A percentile compares a stretch with the other conserved stretches of the same genome.
phyloP scores from a whole-genome alignment of 2,113 vertebrate genomes.

The Planiliza haematocheilus region DNA sequence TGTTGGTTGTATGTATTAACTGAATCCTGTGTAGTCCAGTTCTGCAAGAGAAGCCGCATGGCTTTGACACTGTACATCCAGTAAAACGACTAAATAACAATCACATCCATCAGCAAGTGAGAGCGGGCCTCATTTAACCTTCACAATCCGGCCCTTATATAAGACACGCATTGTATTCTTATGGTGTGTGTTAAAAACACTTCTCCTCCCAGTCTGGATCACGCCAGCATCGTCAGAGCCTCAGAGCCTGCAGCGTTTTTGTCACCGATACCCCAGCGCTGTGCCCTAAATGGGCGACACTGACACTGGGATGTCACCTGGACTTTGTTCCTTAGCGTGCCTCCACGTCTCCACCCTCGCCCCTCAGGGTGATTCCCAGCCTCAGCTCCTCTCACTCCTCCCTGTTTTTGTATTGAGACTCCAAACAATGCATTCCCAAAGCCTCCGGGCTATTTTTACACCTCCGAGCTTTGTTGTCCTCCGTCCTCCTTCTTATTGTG shows the following conservation, averaged over 20 bases:
- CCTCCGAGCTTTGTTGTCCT: constrained; percentile 63
- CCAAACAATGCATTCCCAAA: constrained; percentile 67
- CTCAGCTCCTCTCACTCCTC: constrained; percentile 71
- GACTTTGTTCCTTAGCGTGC: constrained; percentile 80
- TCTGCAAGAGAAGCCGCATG: too few relatives aligned
- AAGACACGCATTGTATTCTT: constrained; percentile 67
- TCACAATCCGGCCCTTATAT: constrained; percentile 56
- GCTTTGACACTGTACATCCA: too few relatives aligned
- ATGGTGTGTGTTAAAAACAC: constrained; percentile 61
- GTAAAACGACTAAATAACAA: too few relatives aligned
- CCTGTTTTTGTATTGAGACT: constrained; percentile 67
- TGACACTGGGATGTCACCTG: constrained; percentile 79
- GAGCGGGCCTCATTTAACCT: constrained; percentile 49
- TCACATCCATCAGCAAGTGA: constrained; percentile 33
- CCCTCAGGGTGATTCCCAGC: constrained; percentile 78
- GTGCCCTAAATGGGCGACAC: constrained; percentile 70
- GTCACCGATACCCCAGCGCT: constrained; percentile 77
- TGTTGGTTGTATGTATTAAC: too few relatives aligned
- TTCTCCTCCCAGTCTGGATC: constrained; percentile 57
- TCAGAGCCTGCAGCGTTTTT: constrained; percentile 66
- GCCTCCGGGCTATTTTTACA: constrained; percentile 67
- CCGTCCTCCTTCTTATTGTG: constrained; percentile 40
- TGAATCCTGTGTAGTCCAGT: too few relatives aligned
- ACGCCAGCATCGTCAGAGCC: constrained; percentile 55
- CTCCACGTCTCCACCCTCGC: constrained; percentile 70